Evolutionary conservation across 2,888 invertebrate species (phyloP), one percentile per base, ranked within the genome.

Genomic region (Therioaphis trifolii): DNA sequence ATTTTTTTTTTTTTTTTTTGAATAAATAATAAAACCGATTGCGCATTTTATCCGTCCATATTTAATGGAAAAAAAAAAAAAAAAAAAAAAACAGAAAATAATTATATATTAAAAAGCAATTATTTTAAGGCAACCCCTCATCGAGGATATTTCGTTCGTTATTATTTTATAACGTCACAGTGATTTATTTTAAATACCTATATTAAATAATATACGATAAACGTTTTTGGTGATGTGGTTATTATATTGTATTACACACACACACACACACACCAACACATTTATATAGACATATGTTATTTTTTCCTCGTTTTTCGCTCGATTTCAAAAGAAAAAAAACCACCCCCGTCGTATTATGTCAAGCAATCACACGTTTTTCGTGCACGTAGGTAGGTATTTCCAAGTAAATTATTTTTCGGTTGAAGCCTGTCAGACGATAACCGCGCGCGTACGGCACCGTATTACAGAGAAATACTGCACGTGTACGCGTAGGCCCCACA

Each of bases 311-410:
- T n/a, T 40, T 68, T 68, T 55, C n/a, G 40, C 40, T 24, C n/a
- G 40, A 40, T 63, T 68, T 78, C 12, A 3, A 61, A 78, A 72
- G 7, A 35, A 35, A 3, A 61, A 68, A 72, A 69, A 68, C 55
- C 78, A 69, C 69, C 78, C 68, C 24, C 78, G 68, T 79, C 52
- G 55, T 69, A 79, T 69, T 79, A 55, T 69, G 78, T 69, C 78
- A 52, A 69, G 55, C 78, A 69, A 79, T 43, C 78, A 69, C 68
- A 69, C 68, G 78, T 43, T 55, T 27, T 14, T 24, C 46, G 15
- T 27, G 11, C 27, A 21, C 35, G 5, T 35, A 55, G 27, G 1
- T 1, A 49, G 7, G 12, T 29, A 5, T 49, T 77, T 49, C 18
- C 52, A 7, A 78, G 27, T 55, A 68, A 69, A 79, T 69, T 55